Conservation (phyloP, 1,140 invertebrate species). For the Centruroides sculpturatus region DNA sequence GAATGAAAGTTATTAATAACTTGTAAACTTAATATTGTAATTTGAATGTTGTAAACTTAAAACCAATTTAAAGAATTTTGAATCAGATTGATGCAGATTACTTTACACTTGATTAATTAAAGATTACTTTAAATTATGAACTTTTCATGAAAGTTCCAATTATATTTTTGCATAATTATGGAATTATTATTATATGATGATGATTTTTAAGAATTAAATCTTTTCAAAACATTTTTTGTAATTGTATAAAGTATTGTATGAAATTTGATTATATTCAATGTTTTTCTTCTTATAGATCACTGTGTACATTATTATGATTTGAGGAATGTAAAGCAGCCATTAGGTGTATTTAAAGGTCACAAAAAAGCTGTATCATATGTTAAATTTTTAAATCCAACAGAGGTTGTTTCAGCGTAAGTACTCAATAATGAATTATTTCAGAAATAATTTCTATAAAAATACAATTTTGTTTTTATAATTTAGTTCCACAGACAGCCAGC, state of each 20-base stretch:
- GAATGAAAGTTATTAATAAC: too few species aligned
- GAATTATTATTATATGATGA: too few species aligned
- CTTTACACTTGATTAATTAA: too few species aligned
- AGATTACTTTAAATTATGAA: too few species aligned
- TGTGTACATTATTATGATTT: slow-evolving; percentile 95
- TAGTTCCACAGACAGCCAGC: slow-evolving; percentile 74
- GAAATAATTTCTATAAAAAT: not conserved
- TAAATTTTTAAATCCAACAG: slow-evolving; percentile 76
- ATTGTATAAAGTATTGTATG: not conserved
- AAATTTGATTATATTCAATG: not conserved
- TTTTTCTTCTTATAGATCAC: slow-evolving; percentile 47
- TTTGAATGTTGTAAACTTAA: too few species aligned
- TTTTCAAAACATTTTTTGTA: too few species aligned
- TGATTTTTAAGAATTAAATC: too few species aligned
- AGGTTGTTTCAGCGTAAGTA: slow-evolving; percentile 71
- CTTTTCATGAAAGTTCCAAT: too few species aligned
- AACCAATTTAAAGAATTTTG: too few species aligned
- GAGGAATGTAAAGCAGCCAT: slow-evolving; percentile 62
- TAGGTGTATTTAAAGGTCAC: slow-evolving; percentile 79
- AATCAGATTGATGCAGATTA: too few species aligned
- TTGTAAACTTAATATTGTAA: too few species aligned
- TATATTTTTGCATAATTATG: too few species aligned
- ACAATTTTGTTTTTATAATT: slow-evolving; percentile 5
- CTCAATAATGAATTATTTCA: not conserved
- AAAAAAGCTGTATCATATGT: slow-evolving; percentile 92